phyloP scores from a whole-genome alignment of 2,113 vertebrate genomes.

The Cyphomyrus discorhynchus region DNA sequence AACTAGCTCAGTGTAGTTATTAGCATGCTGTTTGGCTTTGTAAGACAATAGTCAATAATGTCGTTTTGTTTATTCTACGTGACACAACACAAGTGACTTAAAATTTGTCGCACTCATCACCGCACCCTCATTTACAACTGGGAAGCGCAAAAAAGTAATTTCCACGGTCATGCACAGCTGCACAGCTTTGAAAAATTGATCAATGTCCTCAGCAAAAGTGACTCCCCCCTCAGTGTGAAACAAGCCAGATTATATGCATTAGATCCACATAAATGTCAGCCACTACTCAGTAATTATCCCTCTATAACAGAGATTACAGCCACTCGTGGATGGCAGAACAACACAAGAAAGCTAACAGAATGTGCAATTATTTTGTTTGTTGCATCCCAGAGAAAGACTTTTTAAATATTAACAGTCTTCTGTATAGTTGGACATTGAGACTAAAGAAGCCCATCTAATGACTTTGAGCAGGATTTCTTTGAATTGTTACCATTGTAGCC shows the following conservation, averaged over 20 bases:
- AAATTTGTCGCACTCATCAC: not conserved
- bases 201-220: not conserved
- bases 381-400: not conserved
- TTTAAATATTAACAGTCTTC: not conserved
- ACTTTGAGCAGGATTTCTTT: not conserved
- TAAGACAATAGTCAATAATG: not conserved
- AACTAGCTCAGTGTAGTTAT: not conserved
- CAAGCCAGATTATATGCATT: not conserved
- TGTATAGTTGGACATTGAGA: not conserved
- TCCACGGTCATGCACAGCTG: not conserved
- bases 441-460: not conserved
- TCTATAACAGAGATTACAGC: not conserved
- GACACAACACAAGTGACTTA: not conserved
- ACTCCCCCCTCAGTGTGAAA: not conserved
- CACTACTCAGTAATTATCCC: not conserved
- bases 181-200: not conserved
- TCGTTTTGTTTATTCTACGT: not conserved
- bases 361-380: not conserved
- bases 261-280: not conserved
- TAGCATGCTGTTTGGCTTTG: not conserved
- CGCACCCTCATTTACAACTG: not conserved
- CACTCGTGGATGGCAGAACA: not conserved
- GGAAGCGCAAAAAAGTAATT: not conserved
- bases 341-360: not conserved
- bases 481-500: not conserved